Evolutionary conservation across 2,888 invertebrate species (phyloP), one percentile per base, ranked within the genome.

Genomic region (Tuberolachnus salignus): DNA sequence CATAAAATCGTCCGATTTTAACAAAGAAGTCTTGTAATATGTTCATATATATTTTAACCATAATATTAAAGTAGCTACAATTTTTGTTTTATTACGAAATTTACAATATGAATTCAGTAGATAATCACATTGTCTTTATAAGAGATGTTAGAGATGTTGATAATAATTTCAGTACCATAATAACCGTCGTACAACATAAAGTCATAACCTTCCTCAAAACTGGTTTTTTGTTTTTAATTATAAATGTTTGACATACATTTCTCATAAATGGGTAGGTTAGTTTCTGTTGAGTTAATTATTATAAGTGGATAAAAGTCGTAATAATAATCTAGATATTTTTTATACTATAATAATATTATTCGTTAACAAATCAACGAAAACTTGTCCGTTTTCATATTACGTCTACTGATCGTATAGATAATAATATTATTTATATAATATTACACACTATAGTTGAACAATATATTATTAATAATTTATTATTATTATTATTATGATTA

Each of bases 201-300:
- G 16, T 78, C 26, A 46, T 59, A 67, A 67, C 75, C 67, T 67
- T 78, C 67, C 34, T 34, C 26, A 49, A 46, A 78, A 67, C 67
- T 57, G 13, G 74, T 74, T 74, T 55, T 73, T 19, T 11, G 3
- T 34, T 34, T 34, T 34, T 34, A 4, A 34, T 34, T 49, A n/a
- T n/a, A 63, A 23, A 19, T 16, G 9, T 46, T 67, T 67, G 75
- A 59, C 67, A 78, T 34, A 78, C 57, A 46, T 70, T 53, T 51
- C 66, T 49, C 46, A 21, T 57, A 67, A 42, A 67, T 78, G 21
- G 59, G 59, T 34, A 19, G 49, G 57, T 78, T 57, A 34, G 53
- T 44, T 44, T 66, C 23, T 53, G 46, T 11, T 55, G 1, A 46
- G 46, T 34, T 19, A 16, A n/a, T 14, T 21, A 44, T 46, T 34